Evolutionary conservation across 2,113 vertebrate genomes (phyloP).

Genomic region (Eptesicus fuscus): DNA sequence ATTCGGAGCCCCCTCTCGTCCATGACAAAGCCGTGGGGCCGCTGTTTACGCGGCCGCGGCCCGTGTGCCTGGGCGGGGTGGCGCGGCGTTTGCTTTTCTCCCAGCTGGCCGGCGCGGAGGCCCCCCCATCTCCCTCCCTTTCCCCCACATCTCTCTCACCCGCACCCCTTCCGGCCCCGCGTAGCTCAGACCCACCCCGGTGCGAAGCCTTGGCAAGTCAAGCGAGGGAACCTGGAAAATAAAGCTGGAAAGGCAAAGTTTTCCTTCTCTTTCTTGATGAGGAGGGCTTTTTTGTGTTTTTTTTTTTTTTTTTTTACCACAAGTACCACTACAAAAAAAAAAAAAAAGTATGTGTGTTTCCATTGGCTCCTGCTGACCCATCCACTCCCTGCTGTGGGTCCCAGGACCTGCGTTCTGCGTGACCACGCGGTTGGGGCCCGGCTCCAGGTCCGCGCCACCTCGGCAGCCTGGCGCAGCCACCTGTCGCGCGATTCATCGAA

Average conservation of each 20-base stretch:
- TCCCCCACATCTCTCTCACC: background rate
- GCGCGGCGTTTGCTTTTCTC: background rate
- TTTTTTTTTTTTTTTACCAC: background rate
- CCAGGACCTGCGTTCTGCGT: accelerated
- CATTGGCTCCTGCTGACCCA: background rate
- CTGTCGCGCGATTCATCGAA: accelerated
- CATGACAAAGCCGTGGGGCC: constrained; percentile 72
- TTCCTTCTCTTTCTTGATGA: background rate
- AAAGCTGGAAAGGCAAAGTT: background rate
- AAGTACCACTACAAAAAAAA: background rate
- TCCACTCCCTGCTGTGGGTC: too few relatives aligned
- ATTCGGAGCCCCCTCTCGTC: constrained; percentile 63
- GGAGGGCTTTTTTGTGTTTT: too few relatives aligned
- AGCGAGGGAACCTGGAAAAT: background rate
- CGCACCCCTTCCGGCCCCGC: background rate
- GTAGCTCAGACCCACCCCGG: too few relatives aligned
- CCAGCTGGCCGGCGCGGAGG: accelerated
- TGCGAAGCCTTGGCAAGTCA: background rate
- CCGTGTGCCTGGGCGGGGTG: background rate
- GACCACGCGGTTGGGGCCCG: background rate
- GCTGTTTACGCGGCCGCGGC: constrained; percentile 39
- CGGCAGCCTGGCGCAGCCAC: background rate
- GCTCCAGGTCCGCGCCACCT: background rate
- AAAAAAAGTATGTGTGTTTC: background rate
- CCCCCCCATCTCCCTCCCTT: background rate